Conservation (phyloP, 2,888 invertebrate species). For the Calephelis perditalis region DNA sequence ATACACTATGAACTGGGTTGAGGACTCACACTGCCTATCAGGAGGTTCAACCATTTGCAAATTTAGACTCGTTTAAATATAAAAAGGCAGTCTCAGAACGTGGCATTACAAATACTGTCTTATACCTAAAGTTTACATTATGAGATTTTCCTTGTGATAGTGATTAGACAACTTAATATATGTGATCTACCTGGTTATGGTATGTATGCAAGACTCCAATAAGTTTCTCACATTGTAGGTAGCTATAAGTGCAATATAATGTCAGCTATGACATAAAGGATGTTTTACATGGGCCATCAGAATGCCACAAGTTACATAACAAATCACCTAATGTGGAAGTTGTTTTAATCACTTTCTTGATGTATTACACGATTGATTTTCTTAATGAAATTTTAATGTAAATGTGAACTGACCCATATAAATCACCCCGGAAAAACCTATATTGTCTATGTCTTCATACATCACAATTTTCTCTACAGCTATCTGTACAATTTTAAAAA, state of each 20-base stretch:
- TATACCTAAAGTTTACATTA: constrained; percentile 71
- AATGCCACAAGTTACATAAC: no score
- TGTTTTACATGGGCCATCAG: background rate
- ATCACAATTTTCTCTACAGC: constrained; percentile 79
- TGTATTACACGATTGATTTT: no score
- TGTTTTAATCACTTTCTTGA: no score
- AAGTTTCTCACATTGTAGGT: constrained; percentile 61
- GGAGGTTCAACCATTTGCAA: constrained; percentile 58
- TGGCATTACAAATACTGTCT: constrained; percentile 76
- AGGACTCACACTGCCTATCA: constrained; percentile 55
- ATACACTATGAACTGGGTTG: constrained; percentile 63
- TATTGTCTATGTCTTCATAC: constrained; percentile 79
- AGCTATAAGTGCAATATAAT: constrained; percentile 69
- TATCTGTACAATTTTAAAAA: constrained; percentile 74
- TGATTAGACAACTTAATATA: constrained; percentile 74
- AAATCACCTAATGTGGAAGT: no score
- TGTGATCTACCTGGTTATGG: constrained; percentile 71
- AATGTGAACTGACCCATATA: background rate
- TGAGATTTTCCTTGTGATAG: constrained; percentile 75
- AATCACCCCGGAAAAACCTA: constrained; percentile 56
- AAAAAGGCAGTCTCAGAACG: constrained; percentile 79
- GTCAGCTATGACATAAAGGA: constrained; percentile 48
- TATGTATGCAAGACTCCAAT: constrained; percentile 64
- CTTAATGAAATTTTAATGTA: no score
- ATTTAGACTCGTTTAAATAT: constrained; percentile 68